These are phyloP conservation scores for Lycia hirtaria DNA, from an alignment of 2,888 invertebrate species.

Conservation along the genomic window DNA sequence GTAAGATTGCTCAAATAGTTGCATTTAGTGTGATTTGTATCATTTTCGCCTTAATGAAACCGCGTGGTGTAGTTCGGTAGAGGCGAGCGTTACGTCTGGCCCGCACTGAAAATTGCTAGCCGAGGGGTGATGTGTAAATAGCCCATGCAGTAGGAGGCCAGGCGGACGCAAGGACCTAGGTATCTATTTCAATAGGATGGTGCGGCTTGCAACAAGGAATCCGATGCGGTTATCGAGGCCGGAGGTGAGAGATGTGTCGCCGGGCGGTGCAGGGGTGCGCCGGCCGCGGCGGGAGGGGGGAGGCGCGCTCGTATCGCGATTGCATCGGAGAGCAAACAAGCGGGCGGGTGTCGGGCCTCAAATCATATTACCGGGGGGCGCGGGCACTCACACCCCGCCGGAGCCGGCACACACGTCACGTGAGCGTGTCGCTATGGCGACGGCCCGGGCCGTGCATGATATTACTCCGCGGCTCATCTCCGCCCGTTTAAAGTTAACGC, in stretches of 20 bases:
- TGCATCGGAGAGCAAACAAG: constrained; percentile 86
- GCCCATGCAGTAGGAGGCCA: constrained; percentile 68
- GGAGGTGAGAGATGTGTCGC: constrained; percentile 81
- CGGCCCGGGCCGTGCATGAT: constrained; percentile 87
- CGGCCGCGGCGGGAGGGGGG: constrained; percentile 48
- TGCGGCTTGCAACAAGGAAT: constrained; percentile 83
- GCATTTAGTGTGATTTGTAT: too few species aligned
- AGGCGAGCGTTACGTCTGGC: constrained; percentile 47
- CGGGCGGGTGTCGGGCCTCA: constrained; percentile 80
- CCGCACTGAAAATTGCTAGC: constrained; percentile 60
- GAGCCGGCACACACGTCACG: constrained; percentile 87
- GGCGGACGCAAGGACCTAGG: constrained; percentile 57
- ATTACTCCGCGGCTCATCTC: constrained; percentile 84
- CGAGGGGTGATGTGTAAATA: constrained; percentile 65
- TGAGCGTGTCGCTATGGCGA: constrained; percentile 88
- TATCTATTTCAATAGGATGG: constrained; percentile 83
- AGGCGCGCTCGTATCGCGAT: constrained; percentile 75
- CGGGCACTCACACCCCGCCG: constrained; percentile 59
- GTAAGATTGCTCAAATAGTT: too few species aligned
- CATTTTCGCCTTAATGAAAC: too few species aligned
- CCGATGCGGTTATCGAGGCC: constrained; percentile 83
- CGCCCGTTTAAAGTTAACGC: constrained; percentile 82
- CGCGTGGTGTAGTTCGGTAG: constrained; percentile 37
- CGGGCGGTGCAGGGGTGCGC: constrained; percentile 49
- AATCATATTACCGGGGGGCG: constrained; percentile 84